Evolutionary conservation across 2,113 vertebrate genomes (phyloP), one percentile per base, ranked within the genome.

Genomic region (Hippocampus comes): DNA sequence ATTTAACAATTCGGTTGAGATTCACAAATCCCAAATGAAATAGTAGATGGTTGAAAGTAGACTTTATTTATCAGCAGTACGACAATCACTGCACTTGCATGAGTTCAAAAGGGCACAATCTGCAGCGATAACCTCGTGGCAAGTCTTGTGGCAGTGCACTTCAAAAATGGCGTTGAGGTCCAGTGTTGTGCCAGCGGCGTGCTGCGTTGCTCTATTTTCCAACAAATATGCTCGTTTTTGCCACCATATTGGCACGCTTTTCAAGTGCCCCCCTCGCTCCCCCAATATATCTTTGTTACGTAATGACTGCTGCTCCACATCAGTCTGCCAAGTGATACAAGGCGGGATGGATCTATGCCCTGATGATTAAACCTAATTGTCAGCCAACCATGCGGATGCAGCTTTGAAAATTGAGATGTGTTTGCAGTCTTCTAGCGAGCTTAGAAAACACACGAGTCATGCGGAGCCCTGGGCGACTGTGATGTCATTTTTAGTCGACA

Each of bases 321-420:
- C 42, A 25, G 63, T n/a, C 63, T 66, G 64, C 25, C 42, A 66
- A 9, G n/a, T 27, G 64, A 42, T 42, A 64, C 63, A 43, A 43
- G 63, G 38, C 38, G 14, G 17, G 27, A 18, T 61, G 59, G 27
- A 30, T 61, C 4, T 30, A 27, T 66, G 64, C 64, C 64, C 43
- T 66, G 12, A 27, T 64, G 34, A 38, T 38, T 38, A 38, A 38
- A 38, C 34, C 34, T 6, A 38, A 38, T 38, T 38, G 34, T 38
- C 34, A 38, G 34, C 34, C 34, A 9, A 41, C 9, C 34, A 42
- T 42, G 18, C 34, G 34, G 34, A 5, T 38, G 34, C 34, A 38
- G 34, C 34, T 38, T 38, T 38, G 34, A 30, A 41, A 41, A 63
- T n/a, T 41, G 20, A 21, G 38, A 41, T 48, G 42, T 20, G 59